Evolutionary conservation across 2,113 vertebrate species (phyloP).

Genomic region (Ceyx margarethae): DNA sequence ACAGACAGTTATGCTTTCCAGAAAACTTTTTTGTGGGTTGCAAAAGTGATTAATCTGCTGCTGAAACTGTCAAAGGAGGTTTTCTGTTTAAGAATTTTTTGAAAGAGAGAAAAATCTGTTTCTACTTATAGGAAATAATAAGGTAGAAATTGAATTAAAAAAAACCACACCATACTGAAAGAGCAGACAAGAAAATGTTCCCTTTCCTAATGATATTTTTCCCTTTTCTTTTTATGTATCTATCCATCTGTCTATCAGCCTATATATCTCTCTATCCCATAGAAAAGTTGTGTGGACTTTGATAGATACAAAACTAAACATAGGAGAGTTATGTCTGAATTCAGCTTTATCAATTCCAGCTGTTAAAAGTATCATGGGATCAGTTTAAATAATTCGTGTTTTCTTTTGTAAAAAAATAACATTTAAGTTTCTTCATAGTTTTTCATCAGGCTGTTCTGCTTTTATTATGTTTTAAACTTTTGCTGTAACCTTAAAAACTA

Average conservation of each 20-base stretch:
- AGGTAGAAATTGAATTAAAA: conserved; percentile 6
- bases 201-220: conserved; percentile 30
- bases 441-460: background rate
- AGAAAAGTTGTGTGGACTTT: background rate
- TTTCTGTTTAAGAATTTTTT: conserved; percentile 69
- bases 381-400: background rate
- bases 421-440: background rate
- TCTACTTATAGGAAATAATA: conserved; percentile 63
- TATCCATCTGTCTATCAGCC: conserved; percentile 32
- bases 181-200: conserved; percentile 41
- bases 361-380: conserved; percentile 30
- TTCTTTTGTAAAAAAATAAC: background rate
- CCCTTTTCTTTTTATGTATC: conserved; percentile 36
- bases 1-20: conserved; percentile 80
- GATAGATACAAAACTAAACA: conserved; percentile 17
- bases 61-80: conserved; percentile 71
- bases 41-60: conserved; percentile 75
- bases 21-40: conserved; percentile 78
- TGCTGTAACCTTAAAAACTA: background rate
- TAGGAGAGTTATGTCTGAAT: conserved; percentile 1
- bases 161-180: background rate
- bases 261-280: background rate
- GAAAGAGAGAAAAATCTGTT: conserved; percentile 57
- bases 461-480: background rate
- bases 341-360: conserved; percentile 20